phyloP scores from a whole-genome alignment of 2,797 vertebrate species.

The Hipposideros larvatus region DNA sequence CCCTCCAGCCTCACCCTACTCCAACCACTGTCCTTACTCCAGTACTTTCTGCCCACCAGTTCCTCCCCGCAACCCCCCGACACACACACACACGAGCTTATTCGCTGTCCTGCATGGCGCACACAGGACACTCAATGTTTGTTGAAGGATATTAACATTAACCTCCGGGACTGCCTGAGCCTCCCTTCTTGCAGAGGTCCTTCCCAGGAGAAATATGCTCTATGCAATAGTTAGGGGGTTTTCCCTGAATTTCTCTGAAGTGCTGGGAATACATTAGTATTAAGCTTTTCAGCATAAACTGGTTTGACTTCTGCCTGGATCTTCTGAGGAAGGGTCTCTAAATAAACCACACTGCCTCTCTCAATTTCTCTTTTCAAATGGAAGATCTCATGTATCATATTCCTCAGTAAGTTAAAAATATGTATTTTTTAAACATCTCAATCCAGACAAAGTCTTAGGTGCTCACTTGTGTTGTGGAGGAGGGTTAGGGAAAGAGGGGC shows the following conservation, averaged over 20 bases:
- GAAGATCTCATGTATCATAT: neutral
- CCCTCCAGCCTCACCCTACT: neutral
- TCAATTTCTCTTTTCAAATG: constrained; percentile 7
- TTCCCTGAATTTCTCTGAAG: neutral
- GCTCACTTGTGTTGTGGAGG: neutral
- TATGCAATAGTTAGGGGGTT: neutral
- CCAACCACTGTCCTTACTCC: neutral
- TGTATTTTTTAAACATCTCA: neutral
- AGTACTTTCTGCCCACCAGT: neutral
- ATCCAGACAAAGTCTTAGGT: neutral
- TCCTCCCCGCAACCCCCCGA: too few relatives aligned
- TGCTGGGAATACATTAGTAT: neutral
- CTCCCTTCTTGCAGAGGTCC: neutral
- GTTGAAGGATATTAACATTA: neutral
- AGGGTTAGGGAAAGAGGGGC: neutral
- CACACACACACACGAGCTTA: neutral
- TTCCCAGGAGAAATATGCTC: neutral
- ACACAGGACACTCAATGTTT: neutral
- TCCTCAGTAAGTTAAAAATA: constrained; percentile 18
- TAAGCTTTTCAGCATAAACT: constrained; percentile 15
- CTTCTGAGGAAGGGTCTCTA: neutral
- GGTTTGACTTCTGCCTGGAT: constrained; percentile 15
- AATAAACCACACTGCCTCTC: neutral
- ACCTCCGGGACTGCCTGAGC: neutral
- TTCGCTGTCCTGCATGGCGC: neutral